Base-by-base conservation (phyloP, 2,888 invertebrate species). In the Crematogaster levior region DNA sequence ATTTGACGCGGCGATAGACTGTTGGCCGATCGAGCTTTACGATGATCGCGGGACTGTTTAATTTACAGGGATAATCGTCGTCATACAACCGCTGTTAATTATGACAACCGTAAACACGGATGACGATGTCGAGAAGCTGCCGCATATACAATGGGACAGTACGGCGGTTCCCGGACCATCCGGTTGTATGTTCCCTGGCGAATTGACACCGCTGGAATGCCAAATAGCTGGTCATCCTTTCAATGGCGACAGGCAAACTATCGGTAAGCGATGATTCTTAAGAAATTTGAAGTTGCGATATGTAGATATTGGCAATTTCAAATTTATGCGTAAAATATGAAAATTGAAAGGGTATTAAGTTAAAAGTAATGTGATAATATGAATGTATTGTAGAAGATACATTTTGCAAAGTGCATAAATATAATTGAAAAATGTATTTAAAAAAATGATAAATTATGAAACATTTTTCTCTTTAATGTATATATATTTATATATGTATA, bases 211-310 rank as follows among this genome's bases (percentile, higher is more conserved):
- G 21, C 94, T 96, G 80, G 95, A 95, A 72, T 95, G 96, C 86
- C 97, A 97, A 94, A 96, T 97, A 12, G 96, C 96, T 65, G 97
- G 97, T 0, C 97, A 97, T 92, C 94, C 95, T 79, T 95, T 95
- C 88, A 95, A 95, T 84, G 91, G 94, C 27, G 94, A 94, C 18
- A 95, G 95, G 60, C 95, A 95, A 81, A 95, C 95, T 65, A 94
- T 96, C 84, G 96, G 97, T 95, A 94, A 95, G 86, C 46, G 18
- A n/a, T 27, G 65, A 77, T 70, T 63, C 34, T 34, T 6, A 34
- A 15, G 48, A 48, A 15, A 30, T 75, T 77, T 75, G 0, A 15
- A 21, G 21, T 37, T 15, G 6, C 10, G n/a, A 37, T 12, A 1
- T 5, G 6, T 34, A 34, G n/a, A 34, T 34, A 34, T 34, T 6